Evolutionary conservation across 2,888 invertebrate species (phyloP).

Genomic region (Philonicus albiceps): DNA sequence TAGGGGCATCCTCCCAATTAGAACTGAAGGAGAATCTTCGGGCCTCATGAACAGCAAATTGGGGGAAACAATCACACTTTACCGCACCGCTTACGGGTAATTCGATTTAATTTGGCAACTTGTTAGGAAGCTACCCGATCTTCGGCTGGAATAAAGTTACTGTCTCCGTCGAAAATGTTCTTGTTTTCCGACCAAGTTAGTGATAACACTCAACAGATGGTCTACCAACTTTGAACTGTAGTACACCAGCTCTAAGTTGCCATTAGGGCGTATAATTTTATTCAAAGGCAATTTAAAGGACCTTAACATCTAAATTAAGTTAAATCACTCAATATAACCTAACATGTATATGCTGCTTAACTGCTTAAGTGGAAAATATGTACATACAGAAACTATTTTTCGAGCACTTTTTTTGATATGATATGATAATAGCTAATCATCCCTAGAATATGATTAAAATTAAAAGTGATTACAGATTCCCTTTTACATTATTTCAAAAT

Average conservation of each 20-base stretch:
- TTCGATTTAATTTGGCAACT: constrained; percentile 3
- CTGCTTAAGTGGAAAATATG: too few species aligned
- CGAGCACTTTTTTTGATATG: too few species aligned
- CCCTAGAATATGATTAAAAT: too few species aligned
- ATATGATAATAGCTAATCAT: too few species aligned
- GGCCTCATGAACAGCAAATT: not conserved
- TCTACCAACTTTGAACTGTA: not conserved
- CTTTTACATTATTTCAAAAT: too few species aligned
- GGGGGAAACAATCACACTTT: constrained; percentile 3
- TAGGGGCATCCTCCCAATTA: not conserved
- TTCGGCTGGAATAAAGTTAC: not conserved
- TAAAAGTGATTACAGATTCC: too few species aligned
- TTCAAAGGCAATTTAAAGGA: not conserved
- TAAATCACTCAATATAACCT: not conserved
- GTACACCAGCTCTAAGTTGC: not conserved
- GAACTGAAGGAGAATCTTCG: not conserved
- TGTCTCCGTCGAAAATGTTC: not conserved
- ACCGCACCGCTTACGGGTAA: not conserved
- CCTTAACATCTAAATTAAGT: not conserved
- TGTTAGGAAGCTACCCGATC: not conserved
- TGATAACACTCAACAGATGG: not conserved
- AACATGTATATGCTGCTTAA: not conserved
- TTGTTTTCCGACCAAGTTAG: not conserved
- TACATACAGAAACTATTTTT: too few species aligned
- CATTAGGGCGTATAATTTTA: not conserved